Evolutionary conservation across 1,140 invertebrate species (phyloP).

Genomic region (Arion vulgaris): DNA sequence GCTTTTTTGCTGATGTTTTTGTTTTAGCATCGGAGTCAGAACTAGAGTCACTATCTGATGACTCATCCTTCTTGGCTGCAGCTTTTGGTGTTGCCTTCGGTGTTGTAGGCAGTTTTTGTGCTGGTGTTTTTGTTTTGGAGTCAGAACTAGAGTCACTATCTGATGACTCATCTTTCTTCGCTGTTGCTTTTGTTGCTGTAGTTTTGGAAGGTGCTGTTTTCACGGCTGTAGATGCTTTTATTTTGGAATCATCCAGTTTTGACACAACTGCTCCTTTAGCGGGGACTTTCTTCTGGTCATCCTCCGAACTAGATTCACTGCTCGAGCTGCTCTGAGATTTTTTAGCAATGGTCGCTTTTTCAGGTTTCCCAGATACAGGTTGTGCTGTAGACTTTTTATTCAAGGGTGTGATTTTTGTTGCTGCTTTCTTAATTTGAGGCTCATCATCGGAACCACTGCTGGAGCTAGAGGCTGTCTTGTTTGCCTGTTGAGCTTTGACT

Average conservation of each 20-base stretch:
- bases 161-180: no score
- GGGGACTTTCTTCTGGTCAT: constrained; percentile 37
- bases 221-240: constrained; percentile 24
- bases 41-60: no score
- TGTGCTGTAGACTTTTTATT: background rate
- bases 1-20: no score
- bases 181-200: background rate
- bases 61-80: no score
- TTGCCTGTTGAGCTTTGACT: constrained; percentile 10
- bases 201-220: constrained; percentile 23
- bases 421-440: background rate
- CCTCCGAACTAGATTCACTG: constrained; percentile 40
- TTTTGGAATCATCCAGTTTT: constrained; percentile 22
- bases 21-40: no score
- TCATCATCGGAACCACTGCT: constrained; percentile 28
- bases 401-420: background rate
- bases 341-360: background rate
- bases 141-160: no score
- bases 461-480: constrained; percentile 22
- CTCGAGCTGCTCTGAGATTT: constrained; percentile 35
- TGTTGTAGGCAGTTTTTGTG: no score
- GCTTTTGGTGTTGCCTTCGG: no score
- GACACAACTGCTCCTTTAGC: background rate
- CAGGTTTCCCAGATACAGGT: background rate
- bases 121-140: no score